Evolutionary conservation across 2,113 vertebrate species (phyloP).

Genomic region (Himantopus leucocephalus): DNA sequence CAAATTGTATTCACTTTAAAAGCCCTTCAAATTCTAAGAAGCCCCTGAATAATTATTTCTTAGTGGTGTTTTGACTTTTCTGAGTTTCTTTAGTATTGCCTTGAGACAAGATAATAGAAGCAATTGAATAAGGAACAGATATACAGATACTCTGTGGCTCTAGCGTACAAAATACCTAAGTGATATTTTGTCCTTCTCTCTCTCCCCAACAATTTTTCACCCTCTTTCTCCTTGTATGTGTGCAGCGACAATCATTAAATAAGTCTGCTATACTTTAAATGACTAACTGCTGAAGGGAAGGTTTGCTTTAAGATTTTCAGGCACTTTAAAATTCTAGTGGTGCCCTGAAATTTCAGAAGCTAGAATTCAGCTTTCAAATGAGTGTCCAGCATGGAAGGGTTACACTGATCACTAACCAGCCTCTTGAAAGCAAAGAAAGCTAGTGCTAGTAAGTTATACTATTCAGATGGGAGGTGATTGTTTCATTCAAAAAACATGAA

Average conservation of each 20-base stretch:
- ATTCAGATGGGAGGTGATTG: not conserved
- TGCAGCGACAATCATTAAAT: not conserved
- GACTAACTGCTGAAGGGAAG: not conserved
- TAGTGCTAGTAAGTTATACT: not conserved
- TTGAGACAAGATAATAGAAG: not conserved
- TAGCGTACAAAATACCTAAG: not conserved
- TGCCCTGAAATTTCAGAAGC: not conserved
- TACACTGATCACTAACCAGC: not conserved
- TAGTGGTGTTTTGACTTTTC: not conserved
- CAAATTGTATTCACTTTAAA: not conserved
- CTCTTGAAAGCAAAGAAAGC: not conserved
- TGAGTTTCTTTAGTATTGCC: not conserved
- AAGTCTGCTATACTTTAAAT: not conserved
- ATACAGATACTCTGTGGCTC: not conserved
- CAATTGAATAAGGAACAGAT: not conserved
- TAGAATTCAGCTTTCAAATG: not conserved
- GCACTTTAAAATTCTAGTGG: not conserved
- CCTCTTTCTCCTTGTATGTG: not conserved
- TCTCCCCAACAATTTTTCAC: not conserved
- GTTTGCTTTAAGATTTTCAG: not conserved
- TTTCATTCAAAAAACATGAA: not conserved
- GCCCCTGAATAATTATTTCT: not conserved
- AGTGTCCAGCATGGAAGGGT: not conserved
- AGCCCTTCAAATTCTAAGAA: not conserved
- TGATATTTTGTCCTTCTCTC: not conserved